These are phyloP conservation scores for Drosophila mayri DNA, from an alignment of 1,140 invertebrate species.

Conservation along the genomic window DNA sequence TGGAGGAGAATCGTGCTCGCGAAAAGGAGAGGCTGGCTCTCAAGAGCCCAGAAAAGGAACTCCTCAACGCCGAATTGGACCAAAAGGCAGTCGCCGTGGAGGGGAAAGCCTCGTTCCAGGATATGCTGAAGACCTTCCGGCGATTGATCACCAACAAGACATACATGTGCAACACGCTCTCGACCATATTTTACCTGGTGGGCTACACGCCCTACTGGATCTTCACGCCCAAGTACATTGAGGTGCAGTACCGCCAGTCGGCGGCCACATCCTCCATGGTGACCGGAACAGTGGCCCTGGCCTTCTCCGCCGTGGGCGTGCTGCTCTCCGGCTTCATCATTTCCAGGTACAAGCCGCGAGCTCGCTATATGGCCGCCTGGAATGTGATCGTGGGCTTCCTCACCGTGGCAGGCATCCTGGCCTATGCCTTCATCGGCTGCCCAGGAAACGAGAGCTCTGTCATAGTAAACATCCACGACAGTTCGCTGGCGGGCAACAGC, in stretches of 20 bases:
- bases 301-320: conserved; percentile 90
- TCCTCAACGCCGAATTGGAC: conserved; percentile 54
- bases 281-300: conserved; percentile 89
- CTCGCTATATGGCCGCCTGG: conserved; percentile 89
- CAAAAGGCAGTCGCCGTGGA: conserved; percentile 30
- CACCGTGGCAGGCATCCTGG: conserved; percentile 88
- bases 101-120: conserved; percentile 85
- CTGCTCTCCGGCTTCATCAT: conserved; percentile 89
- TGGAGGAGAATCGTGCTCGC: conserved; percentile 78
- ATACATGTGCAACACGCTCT: conserved; percentile 89
- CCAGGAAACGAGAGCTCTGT: conserved; percentile 85
- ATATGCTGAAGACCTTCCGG: conserved; percentile 88
- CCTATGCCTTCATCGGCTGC: conserved; percentile 90
- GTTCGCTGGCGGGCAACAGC: conserved; percentile 80
- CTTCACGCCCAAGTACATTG: conserved; percentile 92
- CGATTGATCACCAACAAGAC: conserved; percentile 88
- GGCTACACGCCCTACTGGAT: conserved; percentile 91
- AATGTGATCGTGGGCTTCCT: conserved; percentile 90
- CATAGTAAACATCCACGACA: conserved; percentile 75
- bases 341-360: conserved; percentile 89
- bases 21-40: conserved; percentile 49
- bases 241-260: conserved; percentile 90
- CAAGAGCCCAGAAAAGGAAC: conserved; percentile 57
- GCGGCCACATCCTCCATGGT: conserved; percentile 88
- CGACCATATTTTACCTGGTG: conserved; percentile 89